Conservation (phyloP, 2,797 vertebrate genomes). For the Enteromius trimaculatus region DNA sequence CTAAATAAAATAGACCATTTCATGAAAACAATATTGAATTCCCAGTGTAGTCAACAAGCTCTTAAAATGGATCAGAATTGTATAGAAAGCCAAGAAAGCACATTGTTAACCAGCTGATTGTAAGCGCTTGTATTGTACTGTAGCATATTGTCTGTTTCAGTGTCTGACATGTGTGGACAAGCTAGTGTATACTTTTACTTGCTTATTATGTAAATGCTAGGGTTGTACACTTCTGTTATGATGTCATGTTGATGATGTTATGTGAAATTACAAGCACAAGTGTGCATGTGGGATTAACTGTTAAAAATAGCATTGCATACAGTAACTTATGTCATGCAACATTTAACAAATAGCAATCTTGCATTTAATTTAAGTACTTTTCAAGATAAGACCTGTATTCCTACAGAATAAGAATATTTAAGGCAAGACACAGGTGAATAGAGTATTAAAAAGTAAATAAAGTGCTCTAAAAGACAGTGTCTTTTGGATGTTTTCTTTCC, state of each 20-base stretch:
- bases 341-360: background rate
- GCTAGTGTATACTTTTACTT: constrained; percentile 15
- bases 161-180: constrained; percentile 30
- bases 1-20: constrained; percentile 54
- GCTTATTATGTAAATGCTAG: constrained; percentile 22
- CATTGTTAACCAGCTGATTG: background rate
- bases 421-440: background rate
- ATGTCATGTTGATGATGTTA: constrained; percentile 35
- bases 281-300: constrained; percentile 22
- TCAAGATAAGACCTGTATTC: background rate
- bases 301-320: constrained; percentile 1
- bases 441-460: no score
- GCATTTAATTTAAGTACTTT: background rate
- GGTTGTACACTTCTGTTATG: constrained; percentile 8
- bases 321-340: background rate
- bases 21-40: constrained; percentile 30
- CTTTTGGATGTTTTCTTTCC: no score
- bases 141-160: constrained; percentile 10
- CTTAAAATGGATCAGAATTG: constrained; percentile 2
- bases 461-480: no score
- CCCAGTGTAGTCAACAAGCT: background rate
- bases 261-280: constrained; percentile 1
- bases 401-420: constrained; percentile 2
- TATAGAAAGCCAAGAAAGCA: background rate
- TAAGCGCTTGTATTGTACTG: constrained; percentile 19